These are phyloP conservation scores for Microtus ochrogaster DNA, from an alignment of 2,113 vertebrate species.

Conservation along the genomic window DNA sequence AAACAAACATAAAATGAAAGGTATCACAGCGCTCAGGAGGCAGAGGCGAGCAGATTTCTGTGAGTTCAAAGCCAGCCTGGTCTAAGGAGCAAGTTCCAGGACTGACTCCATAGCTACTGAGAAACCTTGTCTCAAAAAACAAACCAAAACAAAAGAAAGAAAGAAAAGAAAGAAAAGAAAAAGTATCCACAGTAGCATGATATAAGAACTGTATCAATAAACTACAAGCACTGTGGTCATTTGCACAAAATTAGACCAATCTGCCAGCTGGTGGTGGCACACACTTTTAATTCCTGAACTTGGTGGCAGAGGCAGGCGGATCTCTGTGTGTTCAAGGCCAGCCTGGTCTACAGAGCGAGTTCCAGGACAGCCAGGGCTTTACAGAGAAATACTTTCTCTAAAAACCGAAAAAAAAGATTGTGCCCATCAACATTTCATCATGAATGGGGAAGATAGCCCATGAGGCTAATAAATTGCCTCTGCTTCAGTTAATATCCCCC, in stretches of 20 bases:
- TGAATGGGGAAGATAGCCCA: neutral
- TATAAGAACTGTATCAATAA: too few species aligned
- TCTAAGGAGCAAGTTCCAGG: too few species aligned
- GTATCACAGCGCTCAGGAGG: too few species aligned
- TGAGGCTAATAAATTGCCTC: neutral
- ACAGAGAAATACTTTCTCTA: neutral
- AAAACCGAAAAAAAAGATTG: neutral
- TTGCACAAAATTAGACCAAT: neutral
- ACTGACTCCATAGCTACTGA: too few species aligned
- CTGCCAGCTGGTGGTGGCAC: neutral
- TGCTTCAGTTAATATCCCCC: neutral
- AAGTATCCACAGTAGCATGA: neutral
- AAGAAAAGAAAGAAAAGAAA: neutral
- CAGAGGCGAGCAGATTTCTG: too few species aligned
- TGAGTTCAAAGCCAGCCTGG: too few species aligned
- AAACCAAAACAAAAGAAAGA: too few species aligned
- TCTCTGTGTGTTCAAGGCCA: neutral
- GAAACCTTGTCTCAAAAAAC: neutral
- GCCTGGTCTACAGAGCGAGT: neutral
- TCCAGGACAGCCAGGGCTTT: neutral
- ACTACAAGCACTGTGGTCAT: neutral
- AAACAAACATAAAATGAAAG: neutral
- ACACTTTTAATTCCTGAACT: neutral
- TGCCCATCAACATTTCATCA: neutral
- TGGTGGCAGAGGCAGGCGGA: neutral